These are phyloP conservation scores for Lophochroa leadbeateri DNA, from an alignment of 2,113 vertebrate genomes.

Conservation along the genomic window DNA sequence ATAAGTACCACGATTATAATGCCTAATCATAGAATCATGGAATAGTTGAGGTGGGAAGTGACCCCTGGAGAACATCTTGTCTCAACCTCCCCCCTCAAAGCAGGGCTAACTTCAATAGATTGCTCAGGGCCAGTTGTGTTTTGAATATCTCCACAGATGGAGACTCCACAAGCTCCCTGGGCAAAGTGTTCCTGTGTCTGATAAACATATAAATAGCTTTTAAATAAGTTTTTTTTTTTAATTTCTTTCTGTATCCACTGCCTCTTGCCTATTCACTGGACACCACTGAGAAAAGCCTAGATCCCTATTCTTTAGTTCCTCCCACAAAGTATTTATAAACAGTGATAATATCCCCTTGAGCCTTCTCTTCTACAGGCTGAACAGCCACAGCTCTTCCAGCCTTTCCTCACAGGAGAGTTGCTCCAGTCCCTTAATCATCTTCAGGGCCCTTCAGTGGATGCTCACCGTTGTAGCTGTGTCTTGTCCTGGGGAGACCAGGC, in stretches of 20 bases:
- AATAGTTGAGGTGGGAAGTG: background rate
- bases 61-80: background rate
- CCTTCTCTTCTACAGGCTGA: background rate
- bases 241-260: background rate
- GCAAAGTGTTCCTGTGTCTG: background rate
- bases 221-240: background rate
- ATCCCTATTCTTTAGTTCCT: background rate
- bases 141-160: background rate
- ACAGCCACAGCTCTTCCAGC: background rate
- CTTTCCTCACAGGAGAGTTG: background rate
- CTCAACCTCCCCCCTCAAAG: background rate
- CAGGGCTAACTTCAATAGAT: background rate
- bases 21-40: background rate
- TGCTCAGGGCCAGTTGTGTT: background rate
- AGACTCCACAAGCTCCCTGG: background rate
- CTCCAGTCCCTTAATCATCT: background rate
- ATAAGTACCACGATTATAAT: background rate
- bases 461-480: background rate
- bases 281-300: background rate
- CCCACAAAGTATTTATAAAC: background rate
- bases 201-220: background rate
- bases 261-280: background rate
- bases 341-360: background rate
- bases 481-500: background rate
- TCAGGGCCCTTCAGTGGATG: background rate